phyloP scores from a whole-genome alignment of 2,888 invertebrate genomes.

The Neocrepidodera transversa region DNA sequence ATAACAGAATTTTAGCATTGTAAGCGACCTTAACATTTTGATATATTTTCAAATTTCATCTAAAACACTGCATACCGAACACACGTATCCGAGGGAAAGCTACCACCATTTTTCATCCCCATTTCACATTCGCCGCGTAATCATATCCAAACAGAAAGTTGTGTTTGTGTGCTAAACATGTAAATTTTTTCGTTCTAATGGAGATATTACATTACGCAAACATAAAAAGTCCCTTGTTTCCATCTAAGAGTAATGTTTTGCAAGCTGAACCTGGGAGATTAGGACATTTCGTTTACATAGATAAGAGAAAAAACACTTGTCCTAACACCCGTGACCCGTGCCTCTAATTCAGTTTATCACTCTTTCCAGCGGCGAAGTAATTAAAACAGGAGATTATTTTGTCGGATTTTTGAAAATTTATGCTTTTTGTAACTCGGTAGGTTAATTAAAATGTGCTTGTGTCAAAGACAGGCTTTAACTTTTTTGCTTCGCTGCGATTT shows the following conservation, averaged over 20 bases:
- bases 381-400: slow-evolving; percentile 48
- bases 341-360: slow-evolving; percentile 55
- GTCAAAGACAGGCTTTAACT: background rate
- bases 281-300: slow-evolving; percentile 56
- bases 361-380: slow-evolving; percentile 47
- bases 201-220: slow-evolving; percentile 45
- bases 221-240: slow-evolving; percentile 43
- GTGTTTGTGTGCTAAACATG: slow-evolving; percentile 33
- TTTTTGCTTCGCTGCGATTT: background rate
- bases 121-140: slow-evolving; percentile 15
- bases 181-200: slow-evolving; percentile 40
- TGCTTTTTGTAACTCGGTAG: slow-evolving; percentile 2
- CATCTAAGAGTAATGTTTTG: slow-evolving; percentile 45
- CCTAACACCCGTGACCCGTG: slow-evolving; percentile 56
- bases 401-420: slow-evolving; percentile 33
- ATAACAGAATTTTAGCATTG: background rate
- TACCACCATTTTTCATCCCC: slow-evolving; percentile 6
- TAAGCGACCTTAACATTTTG: background rate
- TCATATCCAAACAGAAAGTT: slow-evolving; percentile 35
- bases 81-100: slow-evolving; percentile 5
- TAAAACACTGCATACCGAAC: background rate
- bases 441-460: slow-evolving; percentile 12
- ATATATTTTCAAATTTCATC: slow-evolving; percentile 15
- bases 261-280: slow-evolving; percentile 55
- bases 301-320: slow-evolving; percentile 60